A percentile compares a stretch with the other conserved stretches of the same genome.
Evolutionary conservation across 2,888 invertebrate species (phyloP).

Genomic region (Caprella mutica): DNA sequence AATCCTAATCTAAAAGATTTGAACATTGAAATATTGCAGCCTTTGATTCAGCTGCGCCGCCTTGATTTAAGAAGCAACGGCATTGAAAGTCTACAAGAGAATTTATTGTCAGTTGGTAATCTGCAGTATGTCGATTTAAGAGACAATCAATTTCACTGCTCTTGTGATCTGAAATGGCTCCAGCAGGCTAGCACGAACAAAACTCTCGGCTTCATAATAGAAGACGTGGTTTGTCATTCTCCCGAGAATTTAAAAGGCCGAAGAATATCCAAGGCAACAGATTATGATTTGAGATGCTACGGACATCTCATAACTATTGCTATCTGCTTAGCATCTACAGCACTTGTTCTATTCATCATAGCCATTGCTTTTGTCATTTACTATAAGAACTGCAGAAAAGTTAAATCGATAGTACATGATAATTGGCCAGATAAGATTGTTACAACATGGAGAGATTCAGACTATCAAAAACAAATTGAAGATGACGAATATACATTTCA

Average conservation of each 20-base stretch:
- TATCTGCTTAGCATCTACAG: constrained; percentile 20
- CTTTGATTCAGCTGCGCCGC: constrained; percentile 16
- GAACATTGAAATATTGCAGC: constrained; percentile 21
- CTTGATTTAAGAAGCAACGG: constrained; percentile 26
- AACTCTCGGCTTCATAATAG: constrained; percentile 24
- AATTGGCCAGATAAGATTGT: constrained; percentile 33
- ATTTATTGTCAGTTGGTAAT: constrained; percentile 16
- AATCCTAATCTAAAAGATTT: constrained; percentile 21
- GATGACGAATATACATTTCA: constrained; percentile 33
- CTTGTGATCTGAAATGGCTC: constrained; percentile 29
- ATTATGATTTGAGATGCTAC: constrained; percentile 30
- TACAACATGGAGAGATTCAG: constrained; percentile 31
- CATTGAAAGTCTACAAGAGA: constrained; percentile 17
- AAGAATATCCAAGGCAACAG: constrained; percentile 19
- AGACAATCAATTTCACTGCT: constrained; percentile 28
- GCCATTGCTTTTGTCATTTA: constrained; percentile 21
- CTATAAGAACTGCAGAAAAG: constrained; percentile 31
- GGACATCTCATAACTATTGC: constrained; percentile 25
- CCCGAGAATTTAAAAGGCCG: constrained; percentile 23
- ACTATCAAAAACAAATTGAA: constrained; percentile 27
- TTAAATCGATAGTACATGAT: constrained; percentile 32
- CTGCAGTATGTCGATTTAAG: constrained; percentile 26
- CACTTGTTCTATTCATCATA: constrained; percentile 20
- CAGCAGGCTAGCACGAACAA: constrained; percentile 23
- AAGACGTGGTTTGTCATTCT: constrained; percentile 21